Evolutionary conservation across 2,113 vertebrate genomes (phyloP), one percentile per base, ranked within the genome.

Genomic region (Marmota flaviventris): DNA sequence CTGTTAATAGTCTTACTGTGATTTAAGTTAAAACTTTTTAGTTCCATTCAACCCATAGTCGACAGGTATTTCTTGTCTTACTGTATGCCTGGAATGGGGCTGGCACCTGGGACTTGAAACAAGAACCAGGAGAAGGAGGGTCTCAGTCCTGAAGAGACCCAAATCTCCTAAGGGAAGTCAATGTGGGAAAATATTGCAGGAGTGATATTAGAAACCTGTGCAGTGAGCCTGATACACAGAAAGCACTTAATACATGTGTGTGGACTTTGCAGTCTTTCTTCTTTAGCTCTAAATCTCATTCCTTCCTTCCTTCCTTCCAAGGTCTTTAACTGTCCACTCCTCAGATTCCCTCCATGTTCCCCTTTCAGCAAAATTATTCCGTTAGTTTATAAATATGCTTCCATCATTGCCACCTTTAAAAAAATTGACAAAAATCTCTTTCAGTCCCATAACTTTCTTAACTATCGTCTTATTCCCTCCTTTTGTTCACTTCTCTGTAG

Each of bases 1-100:
- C 65, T 89, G 83, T 58, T 92, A 96, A 90, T 93, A 84, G 63
- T 94, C 86, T 84, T 77, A 69, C 61, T 77, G 70, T 85, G 84
- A 72, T 69, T 94, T 96, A 85, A 51, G 17, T 94, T 79, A 84
- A 83, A 95, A 82, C 39, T 39, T 89, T 93, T 81, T 56, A 65
- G 86, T 76, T n/a, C 95, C 34, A 39, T 53, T 93, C 61, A 85
- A 83, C 73, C 77, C 69, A 81, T 88, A 56, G 42, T 79, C 51
- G 42, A 53, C 83, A 87, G 86, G 65, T 51, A 89, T 27, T n/a
- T 86, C 7, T 92, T 93, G 12, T 84, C 48, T 69, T 89, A 51
- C 42, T 34, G 10, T 73, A 29, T 65, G 56, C 25, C 85, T 89
- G 22, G 73, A 97, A 89, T 76, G 61, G 73, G 29, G 56, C 16